A percentile compares a stretch with the other conserved stretches of the same genome.
These are phyloP conservation scores for Microplitis deprimator DNA, from an alignment of 2,888 invertebrate genomes.

Conservation along the genomic window DNA sequence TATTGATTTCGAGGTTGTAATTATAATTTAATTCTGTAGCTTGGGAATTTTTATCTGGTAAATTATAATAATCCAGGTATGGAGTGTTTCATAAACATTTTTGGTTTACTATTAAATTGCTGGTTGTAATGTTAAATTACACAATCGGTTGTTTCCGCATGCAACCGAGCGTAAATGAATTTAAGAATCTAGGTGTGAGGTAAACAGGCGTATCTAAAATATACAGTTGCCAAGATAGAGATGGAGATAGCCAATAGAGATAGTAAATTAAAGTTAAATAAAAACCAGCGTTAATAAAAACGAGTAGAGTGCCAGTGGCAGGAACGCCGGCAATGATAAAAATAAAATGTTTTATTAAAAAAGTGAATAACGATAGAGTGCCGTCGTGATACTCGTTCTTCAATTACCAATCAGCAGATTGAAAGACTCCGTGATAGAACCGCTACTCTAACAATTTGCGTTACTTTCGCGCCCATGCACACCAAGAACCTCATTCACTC, in stretches of 20 bases:
- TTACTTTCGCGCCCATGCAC: too few species aligned
- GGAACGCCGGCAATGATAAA: too few species aligned
- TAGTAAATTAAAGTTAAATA: neutral
- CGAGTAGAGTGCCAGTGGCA: too few species aligned
- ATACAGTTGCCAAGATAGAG: neutral
- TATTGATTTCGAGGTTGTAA: too few species aligned
- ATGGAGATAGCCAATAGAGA: neutral
- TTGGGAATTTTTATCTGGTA: too few species aligned
- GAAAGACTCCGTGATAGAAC: too few species aligned
- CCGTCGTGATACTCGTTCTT: too few species aligned
- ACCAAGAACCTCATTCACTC: too few species aligned
- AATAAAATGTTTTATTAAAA: too few species aligned
- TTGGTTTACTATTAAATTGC: slow-evolving; percentile 1
- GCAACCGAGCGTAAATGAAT: slow-evolving; percentile 1
- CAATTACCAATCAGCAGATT: too few species aligned
- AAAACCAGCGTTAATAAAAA: neutral
- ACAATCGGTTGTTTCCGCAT: neutral
- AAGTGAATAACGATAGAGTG: too few species aligned
- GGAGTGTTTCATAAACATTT: neutral
- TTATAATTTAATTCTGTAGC: neutral
- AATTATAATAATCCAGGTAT: neutral
- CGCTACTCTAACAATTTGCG: too few species aligned
- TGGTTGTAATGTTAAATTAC: neutral
- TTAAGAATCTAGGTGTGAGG: slow-evolving; percentile 1
- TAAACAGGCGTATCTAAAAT: neutral